phyloP scores from a whole-genome alignment of 2,888 invertebrate genomes.

The Machimus rusticus region DNA sequence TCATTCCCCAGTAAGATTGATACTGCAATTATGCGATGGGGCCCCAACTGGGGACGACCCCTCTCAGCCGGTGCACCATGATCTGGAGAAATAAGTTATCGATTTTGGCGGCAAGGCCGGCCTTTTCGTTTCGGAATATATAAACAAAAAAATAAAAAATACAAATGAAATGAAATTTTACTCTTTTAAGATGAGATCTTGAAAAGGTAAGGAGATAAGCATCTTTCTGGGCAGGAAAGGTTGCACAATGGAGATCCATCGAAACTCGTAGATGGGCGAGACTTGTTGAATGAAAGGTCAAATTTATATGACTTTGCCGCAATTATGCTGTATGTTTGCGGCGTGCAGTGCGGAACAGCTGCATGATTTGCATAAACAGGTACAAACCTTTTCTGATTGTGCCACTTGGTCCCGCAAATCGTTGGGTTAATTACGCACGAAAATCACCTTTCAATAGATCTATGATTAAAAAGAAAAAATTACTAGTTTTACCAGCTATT shows the following conservation, averaged over 20 bases:
- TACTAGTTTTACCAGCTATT: background rate
- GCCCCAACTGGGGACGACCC: background rate
- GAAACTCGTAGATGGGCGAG: constrained; percentile 3
- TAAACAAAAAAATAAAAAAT: background rate
- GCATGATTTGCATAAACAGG: background rate
- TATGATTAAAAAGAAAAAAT: background rate
- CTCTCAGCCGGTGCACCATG: background rate
- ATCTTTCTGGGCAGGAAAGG: background rate
- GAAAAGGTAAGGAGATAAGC: background rate
- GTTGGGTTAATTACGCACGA: background rate
- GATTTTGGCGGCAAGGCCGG: constrained; percentile 5
- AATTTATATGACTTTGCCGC: constrained; percentile 14
- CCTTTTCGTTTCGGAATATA: background rate
- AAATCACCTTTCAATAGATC: background rate
- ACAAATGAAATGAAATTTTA: background rate
- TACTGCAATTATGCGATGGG: constrained; percentile 15
- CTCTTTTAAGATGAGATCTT: background rate
- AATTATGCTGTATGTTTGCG: background rate
- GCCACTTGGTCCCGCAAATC: background rate
- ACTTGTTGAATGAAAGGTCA: constrained; percentile 26
- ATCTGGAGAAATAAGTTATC: constrained; percentile 24
- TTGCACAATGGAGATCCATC: background rate
- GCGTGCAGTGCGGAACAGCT: background rate
- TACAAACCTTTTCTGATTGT: background rate
- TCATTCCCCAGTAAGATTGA: constrained; percentile 14